A percentile compares a stretch with the other conserved stretches of the same genome.
Conservation (phyloP, 2,797 vertebrate genomes). For the Aplochiton taeniatus region DNA sequence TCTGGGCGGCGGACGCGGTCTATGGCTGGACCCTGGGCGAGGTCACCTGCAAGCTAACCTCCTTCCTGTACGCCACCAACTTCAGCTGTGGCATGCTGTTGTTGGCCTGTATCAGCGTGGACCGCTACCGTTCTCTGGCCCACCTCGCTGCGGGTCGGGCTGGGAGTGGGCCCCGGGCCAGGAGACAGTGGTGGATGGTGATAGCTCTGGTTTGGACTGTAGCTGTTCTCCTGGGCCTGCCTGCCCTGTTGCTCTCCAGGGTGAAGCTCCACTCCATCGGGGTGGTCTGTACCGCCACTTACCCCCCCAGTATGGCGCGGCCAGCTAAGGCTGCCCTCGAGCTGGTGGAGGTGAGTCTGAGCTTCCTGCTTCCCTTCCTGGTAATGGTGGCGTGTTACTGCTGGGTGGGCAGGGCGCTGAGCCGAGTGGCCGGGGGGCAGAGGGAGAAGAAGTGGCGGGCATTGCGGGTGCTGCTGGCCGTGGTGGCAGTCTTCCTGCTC, state of each 20-base stretch:
- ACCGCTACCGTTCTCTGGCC: conserved; percentile 78
- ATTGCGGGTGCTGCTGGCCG: conserved; percentile 84
- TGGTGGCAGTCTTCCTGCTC: conserved; percentile 85
- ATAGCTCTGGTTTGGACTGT: conserved; percentile 76
- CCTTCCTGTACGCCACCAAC: conserved; percentile 88
- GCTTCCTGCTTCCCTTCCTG: conserved; percentile 86
- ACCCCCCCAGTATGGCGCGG: conserved; percentile 73
- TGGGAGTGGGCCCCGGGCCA: conserved; percentile 20
- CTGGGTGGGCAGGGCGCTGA: conserved; percentile 72
- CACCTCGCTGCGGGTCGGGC: conserved; percentile 32
- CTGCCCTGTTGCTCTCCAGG: conserved; percentile 84
- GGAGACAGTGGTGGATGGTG: conserved; percentile 60
- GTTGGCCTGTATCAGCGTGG: conserved; percentile 91
- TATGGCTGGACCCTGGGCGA: conserved; percentile 87
- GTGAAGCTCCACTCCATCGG: conserved; percentile 70
- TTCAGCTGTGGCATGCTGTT: conserved; percentile 94
- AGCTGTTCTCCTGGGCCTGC: conserved; percentile 82
- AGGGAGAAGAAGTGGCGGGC: conserved; percentile 77
- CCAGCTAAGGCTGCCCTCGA: conserved; percentile 81
- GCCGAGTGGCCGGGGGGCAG: conserved; percentile 63
- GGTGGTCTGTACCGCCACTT: conserved; percentile 75
- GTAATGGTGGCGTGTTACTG: conserved; percentile 88
- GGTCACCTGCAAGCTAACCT: conserved; percentile 83
- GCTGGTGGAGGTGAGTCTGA: conserved; percentile 83
- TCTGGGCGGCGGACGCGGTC: conserved; percentile 88